Evolutionary conservation across 2,888 invertebrate species (phyloP).

Genomic region (Phytoseiulus persimilis): DNA sequence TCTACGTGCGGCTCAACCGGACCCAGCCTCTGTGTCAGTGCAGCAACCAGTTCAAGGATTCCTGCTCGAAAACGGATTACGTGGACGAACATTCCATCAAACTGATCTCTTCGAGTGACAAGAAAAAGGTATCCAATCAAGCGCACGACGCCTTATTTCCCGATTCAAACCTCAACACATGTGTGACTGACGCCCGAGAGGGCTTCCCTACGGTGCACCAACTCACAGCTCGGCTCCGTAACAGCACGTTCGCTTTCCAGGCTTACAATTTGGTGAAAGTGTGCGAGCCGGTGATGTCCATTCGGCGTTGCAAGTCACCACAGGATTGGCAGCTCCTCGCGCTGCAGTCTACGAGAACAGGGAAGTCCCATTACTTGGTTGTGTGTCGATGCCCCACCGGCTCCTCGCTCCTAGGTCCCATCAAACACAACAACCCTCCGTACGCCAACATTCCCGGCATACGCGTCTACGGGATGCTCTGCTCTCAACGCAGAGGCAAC

Average conservation of each 20-base stretch:
- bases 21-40: slow-evolving; percentile 87
- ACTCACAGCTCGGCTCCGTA: not conserved
- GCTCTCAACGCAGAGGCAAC: slow-evolving; percentile 49
- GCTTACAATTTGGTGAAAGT: slow-evolving; percentile 84
- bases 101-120: slow-evolving; percentile 75
- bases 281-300: slow-evolving; percentile 81
- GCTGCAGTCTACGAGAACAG: slow-evolving; percentile 79
- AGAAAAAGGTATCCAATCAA: slow-evolving; percentile 44
- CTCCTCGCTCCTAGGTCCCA: slow-evolving; percentile 78
- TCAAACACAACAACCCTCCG: slow-evolving; percentile 85
- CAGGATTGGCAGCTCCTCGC: slow-evolving; percentile 85
- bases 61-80: slow-evolving; percentile 70
- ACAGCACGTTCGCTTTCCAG: slow-evolving; percentile 48
- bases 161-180: too few species aligned
- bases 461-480: slow-evolving; percentile 88
- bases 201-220: slow-evolving; percentile 1
- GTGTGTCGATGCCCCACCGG: slow-evolving; percentile 80
- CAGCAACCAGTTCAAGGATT: slow-evolving; percentile 76
- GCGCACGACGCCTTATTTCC: too few species aligned
- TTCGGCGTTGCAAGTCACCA: slow-evolving; percentile 76
- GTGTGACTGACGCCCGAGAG: not conserved
- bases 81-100: slow-evolving; percentile 86
- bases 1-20: slow-evolving; percentile 80
- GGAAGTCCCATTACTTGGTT: slow-evolving; percentile 84
- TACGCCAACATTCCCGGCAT: slow-evolving; percentile 89